phyloP scores from a whole-genome alignment of 2,888 invertebrate species.

The Flexamia atlantica region DNA sequence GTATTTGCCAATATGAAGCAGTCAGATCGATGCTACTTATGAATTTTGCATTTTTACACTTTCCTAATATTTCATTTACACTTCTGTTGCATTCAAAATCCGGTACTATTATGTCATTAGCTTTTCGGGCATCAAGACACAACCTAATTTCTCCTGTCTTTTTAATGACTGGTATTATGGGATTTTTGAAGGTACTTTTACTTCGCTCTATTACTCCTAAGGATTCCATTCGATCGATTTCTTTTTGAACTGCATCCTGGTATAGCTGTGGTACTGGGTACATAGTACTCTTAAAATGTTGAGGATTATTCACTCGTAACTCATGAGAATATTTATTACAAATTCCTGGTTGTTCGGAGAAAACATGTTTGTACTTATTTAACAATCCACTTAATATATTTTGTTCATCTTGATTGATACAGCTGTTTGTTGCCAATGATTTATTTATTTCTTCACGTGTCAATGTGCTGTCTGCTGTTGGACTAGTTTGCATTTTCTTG shows the following conservation, averaged over 20 bases:
- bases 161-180: slow-evolving; percentile 28
- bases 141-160: slow-evolving; percentile 27
- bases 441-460: too few species aligned
- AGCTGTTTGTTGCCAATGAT: too few species aligned
- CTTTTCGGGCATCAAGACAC: slow-evolving; percentile 48
- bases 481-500: too few species aligned
- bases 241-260: neutral
- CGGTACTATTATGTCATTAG: slow-evolving; percentile 10
- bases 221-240: slow-evolving; percentile 22
- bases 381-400: too few species aligned
- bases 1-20: slow-evolving; percentile 51
- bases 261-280: slow-evolving; percentile 25
- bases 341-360: too few species aligned
- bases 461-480: too few species aligned
- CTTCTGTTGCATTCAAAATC: slow-evolving; percentile 26
- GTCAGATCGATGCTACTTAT: slow-evolving; percentile 10
- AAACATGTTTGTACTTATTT: too few species aligned
- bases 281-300: neutral
- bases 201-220: slow-evolving; percentile 1
- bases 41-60: slow-evolving; percentile 41
- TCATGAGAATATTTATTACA: too few species aligned
- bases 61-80: slow-evolving; percentile 20
- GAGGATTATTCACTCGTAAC: too few species aligned
- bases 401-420: too few species aligned
- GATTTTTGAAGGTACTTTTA: slow-evolving; percentile 21